Conservation (phyloP, 64 coral and sea anemone genomes). For the Montipora efflorescens region DNA sequence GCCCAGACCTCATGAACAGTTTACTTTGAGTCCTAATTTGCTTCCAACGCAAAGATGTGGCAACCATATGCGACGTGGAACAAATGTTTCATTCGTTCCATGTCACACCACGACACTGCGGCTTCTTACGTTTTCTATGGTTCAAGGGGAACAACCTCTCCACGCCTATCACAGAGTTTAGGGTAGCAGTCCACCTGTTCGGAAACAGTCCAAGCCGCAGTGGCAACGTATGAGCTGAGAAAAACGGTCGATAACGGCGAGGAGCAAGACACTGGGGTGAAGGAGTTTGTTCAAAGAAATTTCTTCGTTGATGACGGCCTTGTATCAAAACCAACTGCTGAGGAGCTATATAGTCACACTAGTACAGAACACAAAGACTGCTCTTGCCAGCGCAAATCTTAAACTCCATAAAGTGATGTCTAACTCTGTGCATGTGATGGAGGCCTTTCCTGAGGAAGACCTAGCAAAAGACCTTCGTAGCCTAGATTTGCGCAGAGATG, state of each 20-base stretch:
- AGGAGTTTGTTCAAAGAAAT: constrained; percentile 22
- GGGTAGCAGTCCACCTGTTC: constrained; percentile 21
- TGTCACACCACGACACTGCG: no score
- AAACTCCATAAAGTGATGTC: constrained; percentile 59
- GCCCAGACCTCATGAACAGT: no score
- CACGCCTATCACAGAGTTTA: background rate
- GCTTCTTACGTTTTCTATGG: background rate
- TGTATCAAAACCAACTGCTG: background rate
- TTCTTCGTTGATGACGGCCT: constrained; percentile 48
- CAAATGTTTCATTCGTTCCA: no score
- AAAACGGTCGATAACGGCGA: constrained; percentile 47
- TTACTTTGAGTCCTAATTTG: no score
- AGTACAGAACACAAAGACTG: constrained; percentile 2
- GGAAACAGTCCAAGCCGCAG: constrained; percentile 47
- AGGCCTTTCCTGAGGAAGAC: constrained; percentile 42
- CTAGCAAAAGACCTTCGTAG: constrained; percentile 7
- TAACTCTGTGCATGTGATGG: constrained; percentile 16
- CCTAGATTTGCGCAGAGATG: constrained; percentile 30
- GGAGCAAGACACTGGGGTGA: background rate
- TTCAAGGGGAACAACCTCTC: background rate
- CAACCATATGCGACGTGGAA: no score
- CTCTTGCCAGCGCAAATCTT: constrained; percentile 26
- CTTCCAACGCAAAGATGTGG: no score
- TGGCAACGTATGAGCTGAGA: constrained; percentile 28
- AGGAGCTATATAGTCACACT: background rate